Conservation (phyloP, 2,797 vertebrate genomes). For the Pangasius macronema region DNA sequence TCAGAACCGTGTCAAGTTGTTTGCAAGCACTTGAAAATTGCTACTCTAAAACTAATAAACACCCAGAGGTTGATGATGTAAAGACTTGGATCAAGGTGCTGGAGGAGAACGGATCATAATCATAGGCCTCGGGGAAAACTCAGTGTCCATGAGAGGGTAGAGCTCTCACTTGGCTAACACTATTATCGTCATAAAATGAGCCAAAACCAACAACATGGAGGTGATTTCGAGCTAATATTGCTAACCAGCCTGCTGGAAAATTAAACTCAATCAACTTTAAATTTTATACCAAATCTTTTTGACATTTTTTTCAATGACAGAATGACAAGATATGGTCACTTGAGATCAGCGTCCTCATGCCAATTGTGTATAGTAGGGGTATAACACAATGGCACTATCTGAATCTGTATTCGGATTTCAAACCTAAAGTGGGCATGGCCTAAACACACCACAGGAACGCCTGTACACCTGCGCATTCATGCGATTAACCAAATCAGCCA, state of each 20-base stretch:
- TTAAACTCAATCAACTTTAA: neutral
- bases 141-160: neutral
- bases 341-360: neutral
- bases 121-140: neutral
- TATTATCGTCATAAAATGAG: neutral
- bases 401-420: neutral
- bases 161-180: neutral
- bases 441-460: neutral
- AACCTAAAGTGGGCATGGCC: neutral
- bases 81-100: neutral
- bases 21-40: constrained; percentile 16
- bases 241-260: neutral
- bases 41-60: constrained; percentile 9
- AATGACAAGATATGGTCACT: neutral
- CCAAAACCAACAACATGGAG: neutral
- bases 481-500: neutral
- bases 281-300: neutral
- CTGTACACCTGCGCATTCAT: neutral
- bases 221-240: neutral
- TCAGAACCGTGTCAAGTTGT: neutral
- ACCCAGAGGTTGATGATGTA: constrained; percentile 9
- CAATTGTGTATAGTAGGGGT: neutral
- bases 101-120: neutral
- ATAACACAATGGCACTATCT: neutral
- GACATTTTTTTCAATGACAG: neutral